Evolutionary conservation across 2,113 vertebrate genomes (phyloP), one percentile per base, ranked within the genome.

Genomic region (Melanerpes formicivorus): DNA sequence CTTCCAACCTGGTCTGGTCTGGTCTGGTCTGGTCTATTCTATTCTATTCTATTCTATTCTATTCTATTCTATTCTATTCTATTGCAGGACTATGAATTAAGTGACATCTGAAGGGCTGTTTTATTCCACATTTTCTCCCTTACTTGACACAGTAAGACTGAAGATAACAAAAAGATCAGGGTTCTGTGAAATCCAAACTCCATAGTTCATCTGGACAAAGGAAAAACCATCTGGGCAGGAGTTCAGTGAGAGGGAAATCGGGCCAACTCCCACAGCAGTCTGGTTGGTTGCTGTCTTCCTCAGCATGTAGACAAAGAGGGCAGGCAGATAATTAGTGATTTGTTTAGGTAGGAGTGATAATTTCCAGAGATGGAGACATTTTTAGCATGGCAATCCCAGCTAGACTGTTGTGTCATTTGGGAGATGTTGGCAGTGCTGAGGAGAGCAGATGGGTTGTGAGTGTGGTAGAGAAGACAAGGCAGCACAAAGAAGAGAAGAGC

Each of bases 371-470:
- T 0, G 1, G 37, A 69, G 22, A 16, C 29, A 34, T 78, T 88
- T 90, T 88, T 72, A 92, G 6, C 27, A 44, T 18, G 69, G 58
- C 29, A 66, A 17, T 71, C 60, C 64, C 67, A 85, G 52, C 64
- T 91, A 84, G 56, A 85, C 26, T 60, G 46, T 40, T 40, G 37
- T 0, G 3, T 89, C 30, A 52, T 71, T 52, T 4, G 6, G 67
- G 75, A 87, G 37, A 80, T 37, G 8, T 2, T 95, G 90, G 85
- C 82, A 87, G 18, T 48, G 32, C 32, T 56, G 19, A 79, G 77
- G 54, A 71, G 72, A 95, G 32, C 87, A 95, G 87, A 91, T 83
- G 79, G 79, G 23, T 60, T 80, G 37, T 56, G 62, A 91, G 14
- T 0, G 0, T 83, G 65, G 7, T 83, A 37, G 37, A 7, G 58